Base-by-base conservation (phyloP, 2,797 vertebrate genomes). In the Tachyglossus aculeatus region DNA sequence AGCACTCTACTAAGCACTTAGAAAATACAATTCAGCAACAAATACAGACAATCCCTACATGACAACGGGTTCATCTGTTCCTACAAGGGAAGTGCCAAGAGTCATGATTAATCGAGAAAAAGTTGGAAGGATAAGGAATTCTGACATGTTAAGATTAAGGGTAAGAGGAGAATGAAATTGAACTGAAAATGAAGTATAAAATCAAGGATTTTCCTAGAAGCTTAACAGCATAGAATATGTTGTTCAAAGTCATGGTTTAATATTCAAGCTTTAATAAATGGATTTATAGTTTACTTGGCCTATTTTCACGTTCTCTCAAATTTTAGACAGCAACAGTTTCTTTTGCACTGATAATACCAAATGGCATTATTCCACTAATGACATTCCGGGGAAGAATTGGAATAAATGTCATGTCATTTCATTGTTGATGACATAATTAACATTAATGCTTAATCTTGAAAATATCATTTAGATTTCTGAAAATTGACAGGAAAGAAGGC, bases 341-440 rank as follows among this genome's bases (percentile, higher is more conserved):
- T 1, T 15, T 52, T 60, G 41, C 63, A 37, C 10, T 1, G 39
- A 56, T 2, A 50, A 54, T 36, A 60, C 5, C 16, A 65, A 65
- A 47, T 55, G 47, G 22, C 13, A 62, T 1, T 64, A 19, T 40
- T 27, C 44, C 81, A 80, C 25, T 33, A 51, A 19, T 36, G 2
- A 69, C 52, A 64, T 71, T 58, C n/a, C 34, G 50, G 40, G 66
- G 54, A 56, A 53, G 11, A 45, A 62, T 40, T 65, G 48, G 18
- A 83, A 78, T 77, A 71, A 81, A 68, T 80, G 19, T 52, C 54
- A 64, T 71, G 33, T 54, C 73, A 82, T 81, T 84, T 83, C 67
- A 66, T 25, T 68, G 22, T 52, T 60, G 13, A 78, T 77, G 9
- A 76, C 59, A 83, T 82, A 57, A 29, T 61, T 74, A 70, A 45